These are phyloP conservation scores for Chironomus tepperi DNA, from an alignment of 1,140 invertebrate species.

Conservation along the genomic window DNA sequence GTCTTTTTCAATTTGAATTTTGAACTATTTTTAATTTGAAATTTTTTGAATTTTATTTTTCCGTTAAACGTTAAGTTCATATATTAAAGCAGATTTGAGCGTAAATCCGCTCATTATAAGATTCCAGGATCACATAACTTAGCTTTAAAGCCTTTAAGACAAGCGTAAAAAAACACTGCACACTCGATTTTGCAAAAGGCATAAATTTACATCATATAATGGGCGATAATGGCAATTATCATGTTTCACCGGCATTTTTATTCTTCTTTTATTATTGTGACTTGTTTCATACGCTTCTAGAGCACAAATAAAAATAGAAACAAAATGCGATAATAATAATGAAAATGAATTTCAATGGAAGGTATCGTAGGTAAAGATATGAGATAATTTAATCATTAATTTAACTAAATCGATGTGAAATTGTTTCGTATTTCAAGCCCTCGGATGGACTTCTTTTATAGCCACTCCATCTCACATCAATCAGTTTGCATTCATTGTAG, in stretches of 20 bases:
- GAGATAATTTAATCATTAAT: constrained; percentile 1
- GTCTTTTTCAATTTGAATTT: too few relatives aligned
- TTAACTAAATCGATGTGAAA: background rate
- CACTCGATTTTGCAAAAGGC: background rate
- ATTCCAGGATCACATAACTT: background rate
- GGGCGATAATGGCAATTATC: constrained; percentile 12
- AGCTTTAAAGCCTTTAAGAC: background rate
- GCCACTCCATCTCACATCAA: background rate
- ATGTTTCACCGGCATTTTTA: background rate
- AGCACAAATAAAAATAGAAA: background rate
- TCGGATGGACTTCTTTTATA: background rate
- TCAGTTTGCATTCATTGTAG: background rate
- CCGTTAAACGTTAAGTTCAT: background rate
- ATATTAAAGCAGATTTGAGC: too few relatives aligned
- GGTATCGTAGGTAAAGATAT: background rate
- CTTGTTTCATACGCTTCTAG: too few relatives aligned
- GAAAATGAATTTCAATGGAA: background rate
- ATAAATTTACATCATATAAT: background rate
- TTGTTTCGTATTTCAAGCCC: too few relatives aligned
- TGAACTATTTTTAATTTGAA: too few relatives aligned
- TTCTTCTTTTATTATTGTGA: background rate
- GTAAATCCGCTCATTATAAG: background rate
- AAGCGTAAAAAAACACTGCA: background rate
- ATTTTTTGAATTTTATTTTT: background rate
- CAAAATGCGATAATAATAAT: background rate